phyloP scores from a whole-genome alignment of 1,140 invertebrate species.

The Bacillus rossius region DNA sequence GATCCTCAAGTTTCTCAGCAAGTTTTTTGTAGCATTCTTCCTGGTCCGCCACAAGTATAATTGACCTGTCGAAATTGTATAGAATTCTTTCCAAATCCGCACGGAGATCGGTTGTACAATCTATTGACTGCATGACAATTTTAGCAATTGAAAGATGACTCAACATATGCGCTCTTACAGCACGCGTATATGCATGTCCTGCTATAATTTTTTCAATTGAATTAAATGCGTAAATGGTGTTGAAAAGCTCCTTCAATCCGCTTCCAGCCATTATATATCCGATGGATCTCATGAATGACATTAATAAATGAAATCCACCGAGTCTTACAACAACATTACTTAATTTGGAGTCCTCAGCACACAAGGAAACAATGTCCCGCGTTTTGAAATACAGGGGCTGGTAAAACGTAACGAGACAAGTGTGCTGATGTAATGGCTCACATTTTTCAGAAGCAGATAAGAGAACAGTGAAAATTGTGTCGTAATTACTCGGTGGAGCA shows the following conservation, averaged over 20 bases:
- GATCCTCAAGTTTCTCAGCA: no score
- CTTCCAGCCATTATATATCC: conserved; percentile 11
- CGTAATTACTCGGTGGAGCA: conserved; percentile 20
- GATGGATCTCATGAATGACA: background rate
- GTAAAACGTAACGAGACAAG: conserved; percentile 32
- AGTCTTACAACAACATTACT: background rate
- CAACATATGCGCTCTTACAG: background rate
- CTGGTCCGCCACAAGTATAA: no score
- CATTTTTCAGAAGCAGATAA: conserved; percentile 24
- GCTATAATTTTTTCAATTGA: background rate
- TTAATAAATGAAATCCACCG: conserved; percentile 1
- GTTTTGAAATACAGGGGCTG: conserved; percentile 31
- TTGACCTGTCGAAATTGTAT: no score
- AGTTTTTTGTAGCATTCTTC: no score
- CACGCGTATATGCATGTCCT: background rate
- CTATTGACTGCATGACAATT: no score
- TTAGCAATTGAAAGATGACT: background rate
- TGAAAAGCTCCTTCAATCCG: background rate
- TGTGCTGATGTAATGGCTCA: conserved; percentile 29
- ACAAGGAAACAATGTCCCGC: conserved; percentile 15
- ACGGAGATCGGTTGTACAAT: no score
- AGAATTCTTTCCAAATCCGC: no score
- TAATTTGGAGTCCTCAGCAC: background rate
- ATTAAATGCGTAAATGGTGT: background rate
- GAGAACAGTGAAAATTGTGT: conserved; percentile 30